Base-by-base conservation (phyloP, 1,140 invertebrate species). In the Brachionus plicatilis region DNA sequence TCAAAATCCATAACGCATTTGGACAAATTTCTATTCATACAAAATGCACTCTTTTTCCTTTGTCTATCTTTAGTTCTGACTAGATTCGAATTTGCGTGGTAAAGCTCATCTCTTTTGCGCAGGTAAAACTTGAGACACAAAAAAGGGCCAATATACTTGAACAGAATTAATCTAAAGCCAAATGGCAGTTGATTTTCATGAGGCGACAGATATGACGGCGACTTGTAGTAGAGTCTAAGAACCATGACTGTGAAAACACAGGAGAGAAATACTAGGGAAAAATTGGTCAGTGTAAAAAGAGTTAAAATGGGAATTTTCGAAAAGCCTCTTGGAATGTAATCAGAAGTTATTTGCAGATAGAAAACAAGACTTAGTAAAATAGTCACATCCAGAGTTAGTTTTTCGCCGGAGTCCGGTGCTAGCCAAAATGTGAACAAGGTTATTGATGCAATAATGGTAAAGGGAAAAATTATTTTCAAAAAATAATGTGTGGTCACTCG, bases 391-490 rank as follows among this genome's bases (percentile, higher is more conserved):
- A 83, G 20, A n/a, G 82, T 83, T 9, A 83, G 37, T 50, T 83
- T 83, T 83, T 83, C 82, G 37, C 79, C 79, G 6, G 82, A 68
- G n/a, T 83, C 60, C 1, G 82, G 82, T 17, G 82, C 60, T 12
- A 83, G 37, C 60, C 60, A 83, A 72, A 83, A 83, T 4, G 82
- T 70, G 20, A 83, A 83, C 17, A 83, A 33, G 7, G 82, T 83
- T 11, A 83, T 68, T 5, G 24, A 68, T 9, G 82, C 60, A 47
- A 83, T 68, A 2, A 83, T 68, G 24, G 65, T 83, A 56, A 70
- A 83, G 5, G 82, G 82, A 27, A 83, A 70, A 17, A 83, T 83
- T 47, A 83, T 83, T 83, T 83, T 83, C 2, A 83, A 24, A 70
- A 83, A 68, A 45, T 83, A 83, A 72, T 83, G 53, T 29, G 41